Conservation (phyloP, 2,888 invertebrate genomes). For the Melanchra persicariae region DNA sequence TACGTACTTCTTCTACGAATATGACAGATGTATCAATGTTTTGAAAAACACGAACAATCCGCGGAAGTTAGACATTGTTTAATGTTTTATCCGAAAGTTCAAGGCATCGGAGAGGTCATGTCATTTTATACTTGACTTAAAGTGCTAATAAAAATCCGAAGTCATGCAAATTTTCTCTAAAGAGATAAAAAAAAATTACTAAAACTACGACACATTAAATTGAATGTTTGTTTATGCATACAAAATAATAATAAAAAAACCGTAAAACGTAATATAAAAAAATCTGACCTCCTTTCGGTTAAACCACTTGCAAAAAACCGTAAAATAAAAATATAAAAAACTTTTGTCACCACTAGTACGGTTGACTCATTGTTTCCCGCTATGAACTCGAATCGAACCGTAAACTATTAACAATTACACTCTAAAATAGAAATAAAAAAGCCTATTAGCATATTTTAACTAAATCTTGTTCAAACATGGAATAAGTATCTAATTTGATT, state of each 20-base stretch:
- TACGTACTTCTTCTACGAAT: not conserved
- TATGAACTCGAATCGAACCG: constrained; percentile 50
- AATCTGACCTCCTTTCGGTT: constrained; percentile 54
- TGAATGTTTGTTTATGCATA: constrained; percentile 7
- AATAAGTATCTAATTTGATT: constrained; percentile 37
- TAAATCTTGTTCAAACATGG: constrained; percentile 46
- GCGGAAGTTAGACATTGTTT: constrained; percentile 42
- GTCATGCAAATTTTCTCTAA: constrained; percentile 21
- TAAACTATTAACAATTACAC: constrained; percentile 56
- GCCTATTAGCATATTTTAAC: constrained; percentile 49
- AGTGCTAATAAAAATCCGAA: constrained; percentile 14
- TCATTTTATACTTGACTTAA: constrained; percentile 11
- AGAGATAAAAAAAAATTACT: constrained; percentile 29
- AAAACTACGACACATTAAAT: not conserved
- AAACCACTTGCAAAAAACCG: constrained; percentile 38
- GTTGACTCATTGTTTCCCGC: constrained; percentile 63
- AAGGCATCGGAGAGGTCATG: constrained; percentile 35
- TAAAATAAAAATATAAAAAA: constrained; percentile 32
- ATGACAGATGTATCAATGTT: constrained; percentile 5
- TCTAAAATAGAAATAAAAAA: constrained; percentile 54
- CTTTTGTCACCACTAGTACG: constrained; percentile 46
- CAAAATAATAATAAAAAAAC: constrained; percentile 10
- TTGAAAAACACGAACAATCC: constrained; percentile 32
- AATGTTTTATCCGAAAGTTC: constrained; percentile 34
- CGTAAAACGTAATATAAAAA: constrained; percentile 5